Conservation (phyloP, 2,797 vertebrate genomes). For the Lepilemur septentrionalis region DNA sequence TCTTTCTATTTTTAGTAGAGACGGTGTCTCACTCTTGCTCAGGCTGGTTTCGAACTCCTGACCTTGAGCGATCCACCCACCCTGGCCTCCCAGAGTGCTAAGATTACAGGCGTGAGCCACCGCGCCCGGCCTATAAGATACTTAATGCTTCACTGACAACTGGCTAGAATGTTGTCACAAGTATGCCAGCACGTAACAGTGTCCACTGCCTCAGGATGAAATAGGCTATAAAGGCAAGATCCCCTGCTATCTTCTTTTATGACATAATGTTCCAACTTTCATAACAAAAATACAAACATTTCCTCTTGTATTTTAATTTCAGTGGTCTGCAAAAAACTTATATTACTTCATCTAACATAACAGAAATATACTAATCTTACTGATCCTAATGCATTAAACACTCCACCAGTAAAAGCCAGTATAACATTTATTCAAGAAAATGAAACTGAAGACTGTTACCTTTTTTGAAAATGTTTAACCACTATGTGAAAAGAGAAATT, state of each 20-base stretch:
- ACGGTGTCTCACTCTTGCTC: too few species aligned
- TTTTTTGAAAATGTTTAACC: background rate
- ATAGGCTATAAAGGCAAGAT: slow-evolving; percentile 70
- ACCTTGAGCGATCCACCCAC: too few species aligned
- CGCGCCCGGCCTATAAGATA: too few species aligned
- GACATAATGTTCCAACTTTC: slow-evolving; percentile 1
- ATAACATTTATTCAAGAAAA: background rate
- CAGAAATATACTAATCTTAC: background rate
- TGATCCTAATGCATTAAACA: background rate
- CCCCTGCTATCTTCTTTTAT: slow-evolving; percentile 69
- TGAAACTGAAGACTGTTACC: background rate
- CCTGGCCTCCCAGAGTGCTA: too few species aligned
- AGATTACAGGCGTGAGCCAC: too few species aligned
- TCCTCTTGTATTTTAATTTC: background rate
- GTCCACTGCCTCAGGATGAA: slow-evolving; percentile 72
- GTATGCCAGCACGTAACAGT: slow-evolving; percentile 66
- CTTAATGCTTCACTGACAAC: slow-evolving; percentile 33
- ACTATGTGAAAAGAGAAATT: background rate
- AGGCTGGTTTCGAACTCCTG: too few species aligned
- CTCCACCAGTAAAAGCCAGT: background rate
- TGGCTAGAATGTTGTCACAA: slow-evolving; percentile 67
- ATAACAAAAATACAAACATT: background rate
- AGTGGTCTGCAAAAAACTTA: slow-evolving; percentile 11
- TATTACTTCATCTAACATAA: background rate
- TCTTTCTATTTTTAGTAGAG: too few species aligned